These are phyloP conservation scores for Aegithalos caudatus DNA, from an alignment of 2,113 vertebrate species.

Conservation along the genomic window DNA sequence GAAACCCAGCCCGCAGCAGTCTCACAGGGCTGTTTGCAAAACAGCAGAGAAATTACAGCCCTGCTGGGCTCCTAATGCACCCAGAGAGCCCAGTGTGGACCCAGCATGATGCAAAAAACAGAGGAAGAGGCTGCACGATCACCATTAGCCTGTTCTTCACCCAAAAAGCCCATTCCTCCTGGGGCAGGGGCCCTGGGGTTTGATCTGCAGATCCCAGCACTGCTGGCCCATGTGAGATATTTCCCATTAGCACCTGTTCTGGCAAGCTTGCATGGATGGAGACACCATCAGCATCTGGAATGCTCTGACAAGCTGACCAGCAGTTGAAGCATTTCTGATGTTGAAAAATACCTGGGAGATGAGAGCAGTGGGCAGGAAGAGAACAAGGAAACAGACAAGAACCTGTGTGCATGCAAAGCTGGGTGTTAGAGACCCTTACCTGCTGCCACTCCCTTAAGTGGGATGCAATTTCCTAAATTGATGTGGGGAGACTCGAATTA, in stretches of 20 bases:
- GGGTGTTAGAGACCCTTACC: background rate
- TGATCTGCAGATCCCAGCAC: background rate
- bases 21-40: background rate
- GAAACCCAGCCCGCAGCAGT: background rate
- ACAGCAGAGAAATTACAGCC: background rate
- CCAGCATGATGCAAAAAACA: rapidly evolving
- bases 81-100: background rate
- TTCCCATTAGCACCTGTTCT: background rate
- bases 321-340: background rate
- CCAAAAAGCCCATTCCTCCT: background rate
- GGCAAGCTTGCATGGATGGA: background rate
- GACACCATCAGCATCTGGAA: background rate
- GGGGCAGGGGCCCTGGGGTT: background rate
- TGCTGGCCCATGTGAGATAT: background rate
- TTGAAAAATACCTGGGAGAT: background rate
- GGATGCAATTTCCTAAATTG: background rate
- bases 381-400: background rate
- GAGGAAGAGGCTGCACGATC: background rate
- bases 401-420: rapidly evolving
- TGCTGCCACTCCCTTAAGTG: background rate
- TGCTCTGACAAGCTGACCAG: background rate
- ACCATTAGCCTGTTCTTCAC: background rate
- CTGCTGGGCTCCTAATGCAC: background rate
- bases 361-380: background rate
- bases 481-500: background rate